phyloP scores from a whole-genome alignment of 2,113 vertebrate species.

The Ceyx melanurus region DNA sequence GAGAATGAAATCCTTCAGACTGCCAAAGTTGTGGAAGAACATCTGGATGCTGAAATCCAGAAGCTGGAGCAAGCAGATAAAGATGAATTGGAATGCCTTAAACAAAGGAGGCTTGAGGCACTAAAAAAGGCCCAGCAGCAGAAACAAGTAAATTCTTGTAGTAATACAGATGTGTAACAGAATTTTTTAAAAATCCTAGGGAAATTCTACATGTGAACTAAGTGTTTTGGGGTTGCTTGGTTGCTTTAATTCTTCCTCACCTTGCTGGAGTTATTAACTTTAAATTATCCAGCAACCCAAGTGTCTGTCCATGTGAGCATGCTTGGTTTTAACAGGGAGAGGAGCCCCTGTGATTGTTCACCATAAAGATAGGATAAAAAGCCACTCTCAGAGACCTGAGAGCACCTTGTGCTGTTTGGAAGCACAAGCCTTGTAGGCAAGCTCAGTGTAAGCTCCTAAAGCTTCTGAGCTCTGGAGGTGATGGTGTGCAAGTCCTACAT shows the following conservation, averaged over 20 bases:
- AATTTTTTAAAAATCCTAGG: not conserved
- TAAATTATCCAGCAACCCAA: not conserved
- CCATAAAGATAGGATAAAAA: not conserved
- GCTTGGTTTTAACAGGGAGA: not conserved
- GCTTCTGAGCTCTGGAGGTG: not conserved
- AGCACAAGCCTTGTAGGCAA: not conserved
- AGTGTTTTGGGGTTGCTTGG: not conserved
- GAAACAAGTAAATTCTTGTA: slow-evolving; percentile 87
- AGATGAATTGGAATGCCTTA: slow-evolving; percentile 90
- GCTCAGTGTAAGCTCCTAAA: not conserved
- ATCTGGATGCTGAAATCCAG: slow-evolving; percentile 88
- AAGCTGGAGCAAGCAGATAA: slow-evolving; percentile 91
- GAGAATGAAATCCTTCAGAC: slow-evolving; percentile 89
- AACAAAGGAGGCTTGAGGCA: slow-evolving; percentile 89
- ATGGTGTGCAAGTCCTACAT: not conserved
- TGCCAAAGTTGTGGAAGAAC: slow-evolving; percentile 86
- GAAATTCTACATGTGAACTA: not conserved
- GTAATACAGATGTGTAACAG: not conserved
- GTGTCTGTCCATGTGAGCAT: not conserved
- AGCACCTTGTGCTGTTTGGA: not conserved
- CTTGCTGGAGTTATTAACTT: not conserved
- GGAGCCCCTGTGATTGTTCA: not conserved
- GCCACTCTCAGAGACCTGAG: not conserved
- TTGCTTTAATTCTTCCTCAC: not conserved
- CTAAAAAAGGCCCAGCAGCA: slow-evolving; percentile 94